phyloP scores from a whole-genome alignment of 2,113 vertebrate genomes.

The Galeopterus variegatus region DNA sequence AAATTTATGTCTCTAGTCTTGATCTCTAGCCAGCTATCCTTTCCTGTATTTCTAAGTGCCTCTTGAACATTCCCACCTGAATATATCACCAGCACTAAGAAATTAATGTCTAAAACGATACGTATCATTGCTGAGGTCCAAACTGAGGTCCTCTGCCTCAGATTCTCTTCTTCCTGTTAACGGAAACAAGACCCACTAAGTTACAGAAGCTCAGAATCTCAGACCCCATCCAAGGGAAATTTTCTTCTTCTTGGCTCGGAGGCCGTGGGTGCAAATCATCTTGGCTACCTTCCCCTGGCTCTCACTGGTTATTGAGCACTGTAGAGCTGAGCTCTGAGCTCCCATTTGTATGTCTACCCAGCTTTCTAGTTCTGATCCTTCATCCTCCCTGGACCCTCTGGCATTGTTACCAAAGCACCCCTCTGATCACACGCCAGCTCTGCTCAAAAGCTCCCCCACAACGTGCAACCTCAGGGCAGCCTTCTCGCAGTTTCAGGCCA shows the following conservation, averaged over 20 bases:
- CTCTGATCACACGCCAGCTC: background rate
- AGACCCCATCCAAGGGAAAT: background rate
- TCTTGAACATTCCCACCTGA: slow-evolving; percentile 19
- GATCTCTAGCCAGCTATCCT: background rate
- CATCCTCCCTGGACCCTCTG: background rate
- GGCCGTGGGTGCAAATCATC: background rate
- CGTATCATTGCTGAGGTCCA: background rate
- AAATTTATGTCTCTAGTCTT: background rate
- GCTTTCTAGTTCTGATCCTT: background rate
- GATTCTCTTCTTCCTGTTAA: background rate
- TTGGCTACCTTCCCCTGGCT: background rate
- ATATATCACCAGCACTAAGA: background rate
- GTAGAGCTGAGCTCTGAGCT: background rate
- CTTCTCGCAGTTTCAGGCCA: background rate
- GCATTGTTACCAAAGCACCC: background rate
- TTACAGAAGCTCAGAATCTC: slow-evolving; percentile 35
- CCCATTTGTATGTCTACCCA: background rate
- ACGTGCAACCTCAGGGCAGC: background rate
- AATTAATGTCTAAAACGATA: slow-evolving; percentile 10
- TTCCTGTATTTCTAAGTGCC: background rate
- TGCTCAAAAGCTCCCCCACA: background rate
- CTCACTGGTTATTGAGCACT: background rate
- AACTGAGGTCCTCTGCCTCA: background rate
- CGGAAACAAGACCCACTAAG: background rate
- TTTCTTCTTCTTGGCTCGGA: background rate